Evolutionary conservation across 2,113 vertebrate genomes (phyloP).

Genomic region (Dicerorhinus sumatrensis): DNA sequence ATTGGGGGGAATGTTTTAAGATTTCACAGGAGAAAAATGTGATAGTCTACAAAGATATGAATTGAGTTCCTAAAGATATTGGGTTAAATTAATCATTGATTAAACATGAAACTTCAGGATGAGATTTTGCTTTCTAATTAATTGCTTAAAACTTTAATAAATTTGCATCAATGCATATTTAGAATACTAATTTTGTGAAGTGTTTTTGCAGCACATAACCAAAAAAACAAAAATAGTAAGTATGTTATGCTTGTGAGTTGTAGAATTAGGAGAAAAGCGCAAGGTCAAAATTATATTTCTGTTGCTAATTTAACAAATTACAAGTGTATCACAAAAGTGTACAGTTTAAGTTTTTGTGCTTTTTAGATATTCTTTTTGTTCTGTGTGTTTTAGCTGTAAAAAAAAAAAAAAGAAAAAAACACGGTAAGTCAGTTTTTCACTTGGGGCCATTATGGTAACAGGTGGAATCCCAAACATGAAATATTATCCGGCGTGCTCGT

Average conservation of each 20-base stretch:
- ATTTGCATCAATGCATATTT: conserved; percentile 52
- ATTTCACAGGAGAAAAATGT: conserved; percentile 48
- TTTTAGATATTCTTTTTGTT: neutral
- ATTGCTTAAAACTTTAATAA: conserved; percentile 71
- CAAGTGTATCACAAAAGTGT: neutral
- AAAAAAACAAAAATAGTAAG: conserved; percentile 5
- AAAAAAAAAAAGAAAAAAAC: neutral
- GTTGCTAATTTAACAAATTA: conserved; percentile 7
- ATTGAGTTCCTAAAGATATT: conserved; percentile 40
- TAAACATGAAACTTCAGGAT: conserved; percentile 71
- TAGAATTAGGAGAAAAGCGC: neutral
- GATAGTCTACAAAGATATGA: conserved; percentile 1
- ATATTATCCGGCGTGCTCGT: neutral
- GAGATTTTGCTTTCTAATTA: conserved; percentile 58
- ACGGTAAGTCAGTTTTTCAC: neutral
- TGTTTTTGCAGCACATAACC: neutral
- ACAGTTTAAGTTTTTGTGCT: neutral
- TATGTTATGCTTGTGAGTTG: neutral
- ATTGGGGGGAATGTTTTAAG: neutral
- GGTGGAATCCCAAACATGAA: neutral
- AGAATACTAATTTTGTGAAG: conserved; percentile 54
- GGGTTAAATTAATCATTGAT: conserved; percentile 74
- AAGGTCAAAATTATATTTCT: conserved; percentile 40
- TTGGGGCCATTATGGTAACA: neutral
- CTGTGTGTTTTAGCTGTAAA: neutral